A percentile compares a stretch with the other conserved stretches of the same genome.
Conservation (phyloP, 2,888 invertebrate genomes). For the Gastrophysa polygoni region DNA sequence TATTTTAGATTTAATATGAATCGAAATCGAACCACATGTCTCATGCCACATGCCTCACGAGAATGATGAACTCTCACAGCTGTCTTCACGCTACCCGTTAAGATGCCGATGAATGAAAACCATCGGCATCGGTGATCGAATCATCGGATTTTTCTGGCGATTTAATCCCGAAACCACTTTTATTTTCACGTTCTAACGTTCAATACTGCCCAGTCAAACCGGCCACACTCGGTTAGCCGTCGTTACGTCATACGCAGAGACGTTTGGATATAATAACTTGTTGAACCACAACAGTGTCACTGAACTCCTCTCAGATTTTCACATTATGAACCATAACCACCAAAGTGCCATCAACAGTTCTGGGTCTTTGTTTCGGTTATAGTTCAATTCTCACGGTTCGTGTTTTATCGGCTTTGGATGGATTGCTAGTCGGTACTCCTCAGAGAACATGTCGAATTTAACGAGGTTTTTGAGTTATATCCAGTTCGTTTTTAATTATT, state of each 20-base stretch:
- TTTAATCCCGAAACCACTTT: conserved; percentile 5
- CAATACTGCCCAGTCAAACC: background rate
- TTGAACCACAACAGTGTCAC: background rate
- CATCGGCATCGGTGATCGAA: background rate
- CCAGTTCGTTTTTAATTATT: too few species aligned
- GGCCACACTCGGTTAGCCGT: conserved; percentile 23
- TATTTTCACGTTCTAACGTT: conserved; percentile 9
- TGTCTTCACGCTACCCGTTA: background rate
- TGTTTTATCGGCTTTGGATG: background rate
- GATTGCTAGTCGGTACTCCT: too few species aligned
- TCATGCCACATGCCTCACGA: too few species aligned
- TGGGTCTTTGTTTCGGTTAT: background rate
- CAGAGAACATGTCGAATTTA: too few species aligned
- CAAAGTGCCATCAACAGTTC: background rate
- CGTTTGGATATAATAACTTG: background rate
- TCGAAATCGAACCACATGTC: too few species aligned
- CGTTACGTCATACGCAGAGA: conserved; percentile 11
- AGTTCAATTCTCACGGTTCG: background rate
- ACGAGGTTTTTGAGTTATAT: too few species aligned
- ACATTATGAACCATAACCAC: background rate
- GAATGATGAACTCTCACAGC: too few species aligned
- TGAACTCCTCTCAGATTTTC: background rate
- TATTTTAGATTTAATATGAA: too few species aligned
- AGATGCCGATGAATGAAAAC: conserved; percentile 5
- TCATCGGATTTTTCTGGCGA: conserved; percentile 3